Conservation (phyloP, 2,888 invertebrate species). For the Salpingus planirostris region DNA sequence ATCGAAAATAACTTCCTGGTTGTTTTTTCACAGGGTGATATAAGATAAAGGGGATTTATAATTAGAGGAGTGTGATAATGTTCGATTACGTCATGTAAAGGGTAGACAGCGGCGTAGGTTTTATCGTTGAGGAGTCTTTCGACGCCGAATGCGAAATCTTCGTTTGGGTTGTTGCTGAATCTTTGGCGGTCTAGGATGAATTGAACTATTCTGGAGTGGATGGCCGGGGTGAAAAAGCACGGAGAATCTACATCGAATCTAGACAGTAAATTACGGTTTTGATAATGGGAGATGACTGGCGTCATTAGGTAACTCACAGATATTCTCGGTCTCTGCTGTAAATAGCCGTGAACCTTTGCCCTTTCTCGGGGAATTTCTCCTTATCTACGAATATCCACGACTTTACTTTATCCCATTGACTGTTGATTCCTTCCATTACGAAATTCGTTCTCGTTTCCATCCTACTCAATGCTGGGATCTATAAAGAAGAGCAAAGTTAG, state of each 20-base stretch:
- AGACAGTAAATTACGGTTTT: too few species aligned
- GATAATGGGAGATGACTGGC: too few species aligned
- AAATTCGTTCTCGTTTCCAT: constrained; percentile 54
- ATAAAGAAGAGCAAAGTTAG: constrained; percentile 21
- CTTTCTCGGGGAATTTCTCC: constrained; percentile 64
- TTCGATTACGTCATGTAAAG: constrained; percentile 76
- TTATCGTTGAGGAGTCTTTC: constrained; percentile 63
- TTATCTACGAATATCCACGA: constrained; percentile 58
- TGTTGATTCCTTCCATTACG: constrained; percentile 48
- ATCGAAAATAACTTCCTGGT: too few species aligned
- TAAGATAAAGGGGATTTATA: too few species aligned
- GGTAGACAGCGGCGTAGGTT: constrained; percentile 75
- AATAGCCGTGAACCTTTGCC: constrained; percentile 78
- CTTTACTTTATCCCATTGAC: constrained; percentile 50
- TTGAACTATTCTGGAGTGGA: constrained; percentile 81
- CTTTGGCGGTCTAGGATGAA: constrained; percentile 84
- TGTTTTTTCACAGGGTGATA: too few species aligned
- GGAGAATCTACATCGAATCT: constrained; percentile 77
- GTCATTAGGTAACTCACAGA: constrained; percentile 66
- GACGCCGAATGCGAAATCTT: constrained; percentile 77
- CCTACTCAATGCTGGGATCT: constrained; percentile 56
- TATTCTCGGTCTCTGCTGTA: constrained; percentile 89
- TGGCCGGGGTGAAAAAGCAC: constrained; percentile 78
- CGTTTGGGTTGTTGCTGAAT: constrained; percentile 55
- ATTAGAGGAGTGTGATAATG: too few species aligned